Percentiles rank a stretch among this genome's conserved stretches.
Conservation (phyloP, 2,888 invertebrate species). For the Folsomia candida region DNA sequence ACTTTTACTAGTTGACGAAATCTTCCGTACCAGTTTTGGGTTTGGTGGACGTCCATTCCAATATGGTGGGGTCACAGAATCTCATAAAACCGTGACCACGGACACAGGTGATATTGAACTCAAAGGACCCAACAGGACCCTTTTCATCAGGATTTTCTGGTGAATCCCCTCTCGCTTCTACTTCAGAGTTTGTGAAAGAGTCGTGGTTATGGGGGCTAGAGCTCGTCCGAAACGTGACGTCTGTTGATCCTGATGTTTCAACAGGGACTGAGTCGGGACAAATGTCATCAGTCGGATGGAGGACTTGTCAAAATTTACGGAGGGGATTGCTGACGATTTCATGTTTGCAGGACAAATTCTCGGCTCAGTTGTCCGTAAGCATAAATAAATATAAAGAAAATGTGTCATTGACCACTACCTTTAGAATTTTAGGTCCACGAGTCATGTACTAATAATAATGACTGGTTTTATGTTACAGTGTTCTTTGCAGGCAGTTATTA, state of each 20-base stretch:
- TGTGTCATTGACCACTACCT: not conserved
- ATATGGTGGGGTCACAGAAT: not conserved
- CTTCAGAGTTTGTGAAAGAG: not conserved
- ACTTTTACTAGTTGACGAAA: constrained; percentile 86
- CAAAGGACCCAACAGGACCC: constrained; percentile 10
- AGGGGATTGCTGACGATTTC: constrained; percentile 39
- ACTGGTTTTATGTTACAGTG: constrained; percentile 64
- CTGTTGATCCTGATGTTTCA: too few species aligned
- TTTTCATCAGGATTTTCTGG: constrained; percentile 14
- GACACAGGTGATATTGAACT: not conserved
- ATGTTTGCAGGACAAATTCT: constrained; percentile 43
- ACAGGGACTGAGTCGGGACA: too few species aligned
- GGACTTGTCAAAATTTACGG: constrained; percentile 22
- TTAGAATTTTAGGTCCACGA: not conserved
- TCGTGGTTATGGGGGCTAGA: not conserved
- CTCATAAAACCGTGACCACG: not conserved
- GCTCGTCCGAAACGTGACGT: not conserved
- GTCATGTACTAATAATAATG: not conserved
- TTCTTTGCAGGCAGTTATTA: constrained; percentile 72
- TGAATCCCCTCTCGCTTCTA: constrained; percentile 13
- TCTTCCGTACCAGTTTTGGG: constrained; percentile 77
- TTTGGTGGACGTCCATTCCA: constrained; percentile 52
- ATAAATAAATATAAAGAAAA: not conserved
- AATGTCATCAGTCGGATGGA: constrained; percentile 9
- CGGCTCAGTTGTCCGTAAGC: constrained; percentile 43